phyloP scores from a whole-genome alignment of 2,797 vertebrate species.

The Parauchenoglanis punctatus region DNA sequence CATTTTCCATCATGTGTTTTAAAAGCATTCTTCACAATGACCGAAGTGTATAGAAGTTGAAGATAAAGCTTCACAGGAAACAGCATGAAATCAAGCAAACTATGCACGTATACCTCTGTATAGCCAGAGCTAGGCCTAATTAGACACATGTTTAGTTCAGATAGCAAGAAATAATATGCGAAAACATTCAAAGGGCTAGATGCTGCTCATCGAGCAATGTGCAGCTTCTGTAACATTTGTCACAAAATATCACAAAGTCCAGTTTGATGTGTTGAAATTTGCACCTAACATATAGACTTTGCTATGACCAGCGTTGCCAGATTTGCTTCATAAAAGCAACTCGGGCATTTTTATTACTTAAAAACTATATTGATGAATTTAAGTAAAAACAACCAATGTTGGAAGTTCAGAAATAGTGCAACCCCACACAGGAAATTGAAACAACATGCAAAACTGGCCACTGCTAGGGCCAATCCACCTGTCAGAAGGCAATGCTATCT shows the following conservation, averaged over 20 bases:
- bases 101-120: not conserved
- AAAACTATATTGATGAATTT: too few species aligned
- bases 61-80: slow-evolving; percentile 11
- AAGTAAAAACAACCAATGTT: too few species aligned
- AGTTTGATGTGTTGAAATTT: not conserved
- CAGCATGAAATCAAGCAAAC: not conserved
- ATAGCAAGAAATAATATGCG: slow-evolving; percentile 12
- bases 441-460: too few species aligned
- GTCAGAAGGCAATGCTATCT: too few species aligned
- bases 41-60: not conserved
- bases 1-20: not conserved
- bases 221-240: not conserved
- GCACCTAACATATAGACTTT: not conserved
- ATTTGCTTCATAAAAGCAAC: too few species aligned
- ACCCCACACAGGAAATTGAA: too few species aligned
- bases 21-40: slow-evolving; percentile 1
- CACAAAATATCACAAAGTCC: not conserved
- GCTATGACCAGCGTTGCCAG: not conserved
- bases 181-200: slow-evolving; percentile 28
- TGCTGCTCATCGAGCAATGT: not conserved
- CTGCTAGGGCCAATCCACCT: too few species aligned
- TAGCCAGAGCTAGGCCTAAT: slow-evolving; percentile 8
- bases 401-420: too few species aligned
- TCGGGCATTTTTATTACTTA: too few species aligned
- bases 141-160: slow-evolving; percentile 4